These are phyloP conservation scores for Drosophila niveifrons DNA, from an alignment of 2,888 invertebrate species.

Conservation along the genomic window DNA sequence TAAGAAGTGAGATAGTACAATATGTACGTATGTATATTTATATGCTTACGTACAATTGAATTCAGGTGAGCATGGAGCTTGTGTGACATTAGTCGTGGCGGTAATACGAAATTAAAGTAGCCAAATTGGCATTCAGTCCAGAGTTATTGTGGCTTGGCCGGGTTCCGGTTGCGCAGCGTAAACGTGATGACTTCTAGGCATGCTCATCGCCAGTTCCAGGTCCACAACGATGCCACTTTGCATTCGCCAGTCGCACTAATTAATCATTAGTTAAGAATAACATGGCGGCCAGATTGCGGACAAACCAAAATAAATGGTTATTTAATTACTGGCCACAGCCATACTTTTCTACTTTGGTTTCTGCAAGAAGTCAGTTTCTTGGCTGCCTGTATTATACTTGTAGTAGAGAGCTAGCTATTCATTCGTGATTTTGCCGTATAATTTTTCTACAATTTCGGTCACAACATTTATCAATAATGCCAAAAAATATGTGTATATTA, in stretches of 20 bases:
- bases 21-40: too few relatives aligned
- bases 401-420: neutral
- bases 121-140: conserved; percentile 66
- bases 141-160: conserved; percentile 48
- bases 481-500: conserved; percentile 29
- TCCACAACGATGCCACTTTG: conserved; percentile 46
- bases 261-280: conserved; percentile 75
- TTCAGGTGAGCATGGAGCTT: conserved; percentile 1
- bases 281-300: conserved; percentile 60
- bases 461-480: conserved; percentile 75
- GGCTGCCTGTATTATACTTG: conserved; percentile 2
- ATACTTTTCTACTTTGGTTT: conserved; percentile 8
- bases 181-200: conserved; percentile 68
- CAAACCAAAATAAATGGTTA: conserved; percentile 55
- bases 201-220: conserved; percentile 46
- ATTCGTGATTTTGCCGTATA: conserved; percentile 70
- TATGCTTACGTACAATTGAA: too few relatives aligned
- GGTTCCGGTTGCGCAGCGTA: conserved; percentile 35
- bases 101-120: conserved; percentile 69
- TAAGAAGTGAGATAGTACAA: too few relatives aligned
- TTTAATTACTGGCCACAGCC: conserved; percentile 54
- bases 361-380: conserved; percentile 26
- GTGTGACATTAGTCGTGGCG: conserved; percentile 68
- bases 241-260: conserved; percentile 64
- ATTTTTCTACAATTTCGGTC: conserved; percentile 57